Base-by-base conservation (phyloP, 1,140 invertebrate species). In the Zaprionus ghesquierei region DNA sequence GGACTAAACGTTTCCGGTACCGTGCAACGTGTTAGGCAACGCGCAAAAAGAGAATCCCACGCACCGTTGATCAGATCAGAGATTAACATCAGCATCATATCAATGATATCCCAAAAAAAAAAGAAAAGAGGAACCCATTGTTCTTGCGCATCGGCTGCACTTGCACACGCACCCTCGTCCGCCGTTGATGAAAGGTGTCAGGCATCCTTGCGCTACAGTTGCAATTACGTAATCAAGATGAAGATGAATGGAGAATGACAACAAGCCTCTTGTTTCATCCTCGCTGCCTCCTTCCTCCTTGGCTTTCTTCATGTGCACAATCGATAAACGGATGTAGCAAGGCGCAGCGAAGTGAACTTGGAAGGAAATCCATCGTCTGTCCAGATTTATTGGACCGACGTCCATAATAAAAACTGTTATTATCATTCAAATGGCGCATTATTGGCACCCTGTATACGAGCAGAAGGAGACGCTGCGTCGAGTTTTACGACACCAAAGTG, bases 221-320 rank as follows among this genome's bases (percentile, higher is more conserved):
- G 76, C 84, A 79, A 89, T 89, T 87, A 89, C 82, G 82, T 89
- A 87, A 87, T 89, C 84, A 69, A 63, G 72, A 69, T 69, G 13
- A 6, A 4, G 44, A 29, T 15, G 60, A 70, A 22, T 29, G 9
- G 10, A 15, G 31, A 31, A 46, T 59, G 46, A 53, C 35, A 50
- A 35, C 41, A 46, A 18, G 1, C 18, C 41, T 44, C 41, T 46
- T 46, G 41, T 46, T 46, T 18, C 41, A 46, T 22, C 9, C 41
- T 10, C 58, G 2, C 56, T 23, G n/a, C n/a, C 50, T 58, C 10
- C 23, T 31, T 58, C 60, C 60, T 44, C 20, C 46, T 35, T 10
- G 44, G 20, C 2, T 51, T 41, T 25, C 23, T 58, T 65, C 50
- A 38, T 49, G 63, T 63, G 41, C 53, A 38, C 64, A 76, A 85